A percentile compares a stretch with the other conserved stretches of the same genome.
phyloP scores from a whole-genome alignment of 2,113 vertebrate species.

The Passer montanus region DNA sequence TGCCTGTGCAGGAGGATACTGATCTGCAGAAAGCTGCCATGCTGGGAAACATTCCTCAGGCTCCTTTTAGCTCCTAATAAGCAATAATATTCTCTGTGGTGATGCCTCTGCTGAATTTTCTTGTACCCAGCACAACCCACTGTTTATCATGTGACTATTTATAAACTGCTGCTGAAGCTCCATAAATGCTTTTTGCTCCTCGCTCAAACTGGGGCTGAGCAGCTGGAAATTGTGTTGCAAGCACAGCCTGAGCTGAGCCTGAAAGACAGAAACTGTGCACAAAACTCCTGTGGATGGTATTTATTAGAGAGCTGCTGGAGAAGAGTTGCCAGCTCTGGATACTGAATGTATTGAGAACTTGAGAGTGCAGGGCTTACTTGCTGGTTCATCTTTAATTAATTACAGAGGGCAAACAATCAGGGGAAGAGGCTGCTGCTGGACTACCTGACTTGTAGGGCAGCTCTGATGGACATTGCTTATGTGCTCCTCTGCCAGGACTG shows the following conservation, averaged over 20 bases:
- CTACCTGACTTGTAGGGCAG: neutral
- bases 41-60: neutral
- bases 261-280: conserved; percentile 55
- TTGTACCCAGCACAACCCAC: neutral
- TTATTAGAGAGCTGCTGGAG: conserved; percentile 35
- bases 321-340: conserved; percentile 4
- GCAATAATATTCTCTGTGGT: neutral
- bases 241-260: conserved; percentile 36
- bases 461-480: neutral
- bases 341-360: neutral
- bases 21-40: neutral
- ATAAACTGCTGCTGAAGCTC: conserved; percentile 18
- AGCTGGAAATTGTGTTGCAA: conserved; percentile 70
- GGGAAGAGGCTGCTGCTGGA: neutral
- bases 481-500: neutral
- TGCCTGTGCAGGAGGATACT: neutral
- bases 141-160: conserved; percentile 64
- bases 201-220: conserved; percentile 54
- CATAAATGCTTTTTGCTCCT: conserved; percentile 57
- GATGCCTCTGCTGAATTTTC: neutral
- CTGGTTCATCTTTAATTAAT: conserved; percentile 5
- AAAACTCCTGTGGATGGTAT: conserved; percentile 63
- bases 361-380: neutral
- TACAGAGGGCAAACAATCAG: neutral
- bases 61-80: neutral